Evolutionary conservation across 1,140 invertebrate species (phyloP).

Genomic region (Bombus affinis): DNA sequence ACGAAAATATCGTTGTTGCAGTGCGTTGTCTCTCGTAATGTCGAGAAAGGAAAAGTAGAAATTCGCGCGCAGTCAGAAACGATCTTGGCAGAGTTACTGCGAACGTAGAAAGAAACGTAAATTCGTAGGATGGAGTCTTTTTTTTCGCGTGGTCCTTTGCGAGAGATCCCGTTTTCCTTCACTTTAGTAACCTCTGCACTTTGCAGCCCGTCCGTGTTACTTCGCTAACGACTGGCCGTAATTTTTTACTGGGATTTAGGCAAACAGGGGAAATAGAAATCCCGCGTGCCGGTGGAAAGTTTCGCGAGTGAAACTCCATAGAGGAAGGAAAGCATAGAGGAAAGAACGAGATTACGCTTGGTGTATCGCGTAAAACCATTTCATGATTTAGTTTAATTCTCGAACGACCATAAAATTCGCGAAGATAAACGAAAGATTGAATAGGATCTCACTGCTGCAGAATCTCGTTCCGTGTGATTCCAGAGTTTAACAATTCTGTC

Average conservation of each 20-base stretch:
- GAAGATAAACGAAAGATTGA: neutral
- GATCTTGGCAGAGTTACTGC: neutral
- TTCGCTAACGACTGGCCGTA: slow-evolving; percentile 40
- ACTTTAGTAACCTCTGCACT: slow-evolving; percentile 29
- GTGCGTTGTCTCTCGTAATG: neutral
- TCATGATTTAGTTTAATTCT: neutral
- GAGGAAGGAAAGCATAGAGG: neutral
- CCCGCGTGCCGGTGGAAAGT: neutral
- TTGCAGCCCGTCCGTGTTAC: slow-evolving; percentile 16
- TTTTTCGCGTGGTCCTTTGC: no score
- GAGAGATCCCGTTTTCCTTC: neutral
- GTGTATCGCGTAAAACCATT: neutral
- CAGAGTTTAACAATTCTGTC: no score
- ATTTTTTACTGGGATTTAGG: slow-evolving; percentile 44
- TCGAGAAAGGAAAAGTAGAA: neutral
- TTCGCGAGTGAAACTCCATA: neutral
- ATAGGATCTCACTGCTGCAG: neutral
- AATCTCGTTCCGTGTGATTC: neutral
- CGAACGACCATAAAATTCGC: neutral
- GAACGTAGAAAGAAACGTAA: neutral
- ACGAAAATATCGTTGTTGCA: slow-evolving; percentile 12
- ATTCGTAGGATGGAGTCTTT: neutral
- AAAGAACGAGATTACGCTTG: neutral
- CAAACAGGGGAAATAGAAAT: slow-evolving; percentile 35
- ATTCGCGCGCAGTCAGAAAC: slow-evolving; percentile 5